Conservation (phyloP, 2,797 vertebrate species). For the Clarias platycephalus region DNA sequence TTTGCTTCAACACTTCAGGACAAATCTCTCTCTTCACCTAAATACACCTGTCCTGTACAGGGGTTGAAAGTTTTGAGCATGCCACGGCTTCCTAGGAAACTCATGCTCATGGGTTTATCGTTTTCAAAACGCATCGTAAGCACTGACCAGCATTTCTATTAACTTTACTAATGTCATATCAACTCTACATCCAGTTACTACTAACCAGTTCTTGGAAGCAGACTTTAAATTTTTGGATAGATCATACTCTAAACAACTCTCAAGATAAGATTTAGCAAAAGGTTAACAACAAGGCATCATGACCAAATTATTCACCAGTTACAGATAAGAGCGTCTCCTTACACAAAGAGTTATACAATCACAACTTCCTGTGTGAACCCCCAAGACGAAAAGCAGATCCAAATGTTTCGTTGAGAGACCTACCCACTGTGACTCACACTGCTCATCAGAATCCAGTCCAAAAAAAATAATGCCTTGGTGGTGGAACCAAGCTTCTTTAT, state of each 20-base stretch:
- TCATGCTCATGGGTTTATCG: not conserved
- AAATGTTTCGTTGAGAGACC: constrained; percentile 33
- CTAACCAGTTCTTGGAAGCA: not conserved
- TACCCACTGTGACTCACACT: constrained; percentile 50
- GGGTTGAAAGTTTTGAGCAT: not conserved
- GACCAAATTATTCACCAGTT: not conserved
- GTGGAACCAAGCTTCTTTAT: not conserved
- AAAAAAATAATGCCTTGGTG: not conserved
- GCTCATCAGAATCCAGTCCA: constrained; percentile 38
- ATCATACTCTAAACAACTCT: not conserved
- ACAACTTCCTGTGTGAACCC: constrained; percentile 4
- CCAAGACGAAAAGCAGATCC: constrained; percentile 15
- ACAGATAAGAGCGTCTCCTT: not conserved
- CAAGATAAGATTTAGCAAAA: not conserved
- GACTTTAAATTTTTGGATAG: not conserved
- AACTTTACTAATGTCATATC: not conserved
- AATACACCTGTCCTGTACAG: not conserved
- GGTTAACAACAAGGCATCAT: too few relatives aligned
- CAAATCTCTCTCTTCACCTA: not conserved
- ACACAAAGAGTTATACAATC: not conserved
- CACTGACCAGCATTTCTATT: too few relatives aligned
- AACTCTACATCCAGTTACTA: not conserved
- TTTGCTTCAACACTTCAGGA: not conserved
- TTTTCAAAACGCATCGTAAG: not conserved
- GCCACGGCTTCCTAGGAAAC: not conserved